phyloP scores from a whole-genome alignment of 2,888 invertebrate species.

The Melipona beecheii region DNA sequence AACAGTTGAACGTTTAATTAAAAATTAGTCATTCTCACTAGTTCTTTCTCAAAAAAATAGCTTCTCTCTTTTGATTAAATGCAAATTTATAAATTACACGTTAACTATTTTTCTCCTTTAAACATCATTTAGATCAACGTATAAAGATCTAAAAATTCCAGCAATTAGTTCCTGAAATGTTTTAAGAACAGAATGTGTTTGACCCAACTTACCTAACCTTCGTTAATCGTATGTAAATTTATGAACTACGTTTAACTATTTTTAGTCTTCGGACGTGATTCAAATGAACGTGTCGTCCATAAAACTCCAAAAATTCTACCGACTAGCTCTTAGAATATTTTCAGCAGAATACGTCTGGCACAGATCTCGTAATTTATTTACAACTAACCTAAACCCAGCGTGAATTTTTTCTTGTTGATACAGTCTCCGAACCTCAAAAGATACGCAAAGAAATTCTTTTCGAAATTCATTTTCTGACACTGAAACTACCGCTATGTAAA shows the following conservation, averaged over 20 bases:
- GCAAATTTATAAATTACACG: neutral
- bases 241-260: neutral
- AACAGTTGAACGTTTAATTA: neutral
- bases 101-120: neutral
- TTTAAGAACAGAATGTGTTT: no score
- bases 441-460: neutral
- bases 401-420: neutral
- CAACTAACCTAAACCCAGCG: neutral
- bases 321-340: neutral
- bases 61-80: neutral
- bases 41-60: accelerated
- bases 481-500: no score
- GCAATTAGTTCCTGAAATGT: neutral
- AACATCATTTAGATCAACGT: neutral
- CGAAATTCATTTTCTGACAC: neutral
- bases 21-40: neutral
- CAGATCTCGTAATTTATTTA: neutral
- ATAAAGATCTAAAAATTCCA: no score
- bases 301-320: neutral
- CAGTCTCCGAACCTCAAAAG: neutral
- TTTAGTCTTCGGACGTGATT: neutral
- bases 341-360: neutral
- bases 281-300: neutral
- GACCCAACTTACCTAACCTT: neutral
- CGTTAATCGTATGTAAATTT: neutral